Percentiles rank a stretch among this genome's conserved stretches.
Evolutionary conservation across 37 sponge, comb jelly and placozoan genomes (phyloP).

Genomic region (Axinella damicornis): DNA sequence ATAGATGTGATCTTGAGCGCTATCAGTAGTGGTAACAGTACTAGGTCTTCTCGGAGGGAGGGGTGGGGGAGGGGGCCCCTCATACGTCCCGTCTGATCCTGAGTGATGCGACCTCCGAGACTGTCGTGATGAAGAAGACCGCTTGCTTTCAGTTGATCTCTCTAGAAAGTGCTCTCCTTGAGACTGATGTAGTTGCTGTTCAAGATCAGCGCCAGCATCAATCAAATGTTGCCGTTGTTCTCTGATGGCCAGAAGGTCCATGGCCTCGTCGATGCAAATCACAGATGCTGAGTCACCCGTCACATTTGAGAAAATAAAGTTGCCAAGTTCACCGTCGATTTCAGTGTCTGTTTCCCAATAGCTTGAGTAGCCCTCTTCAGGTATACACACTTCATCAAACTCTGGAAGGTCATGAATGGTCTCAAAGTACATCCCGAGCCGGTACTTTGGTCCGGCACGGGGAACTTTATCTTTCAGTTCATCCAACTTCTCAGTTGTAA

Average conservation of each 20-base stretch:
- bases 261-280: conserved; percentile 58
- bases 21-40: not conserved
- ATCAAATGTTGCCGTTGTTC: conserved; percentile 5
- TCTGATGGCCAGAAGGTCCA: conserved; percentile 30
- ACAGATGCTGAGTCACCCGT: conserved; percentile 76
- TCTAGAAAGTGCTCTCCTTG: conserved; percentile 13
- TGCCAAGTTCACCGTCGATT: conserved; percentile 40
- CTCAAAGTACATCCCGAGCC: conserved; percentile 82
- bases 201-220: not conserved
- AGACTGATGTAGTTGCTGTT: not conserved
- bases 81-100: conserved; percentile 55
- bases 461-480: conserved; percentile 60
- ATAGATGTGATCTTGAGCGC: conserved; percentile 41
- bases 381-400: conserved; percentile 36
- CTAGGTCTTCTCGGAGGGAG: not conserved
- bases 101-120: conserved; percentile 28
- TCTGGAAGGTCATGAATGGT: conserved; percentile 52
- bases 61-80: conserved; percentile 20
- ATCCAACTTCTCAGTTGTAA: conserved; percentile 64
- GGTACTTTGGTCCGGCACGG: conserved; percentile 62
- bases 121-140: conserved; percentile 10
- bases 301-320: conserved; percentile 56
- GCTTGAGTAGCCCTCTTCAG: conserved; percentile 60
- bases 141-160: conserved; percentile 27
- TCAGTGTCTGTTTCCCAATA: conserved; percentile 71